Conservation (phyloP, 1,140 invertebrate species). For the Pentalonia nigronervosa region DNA sequence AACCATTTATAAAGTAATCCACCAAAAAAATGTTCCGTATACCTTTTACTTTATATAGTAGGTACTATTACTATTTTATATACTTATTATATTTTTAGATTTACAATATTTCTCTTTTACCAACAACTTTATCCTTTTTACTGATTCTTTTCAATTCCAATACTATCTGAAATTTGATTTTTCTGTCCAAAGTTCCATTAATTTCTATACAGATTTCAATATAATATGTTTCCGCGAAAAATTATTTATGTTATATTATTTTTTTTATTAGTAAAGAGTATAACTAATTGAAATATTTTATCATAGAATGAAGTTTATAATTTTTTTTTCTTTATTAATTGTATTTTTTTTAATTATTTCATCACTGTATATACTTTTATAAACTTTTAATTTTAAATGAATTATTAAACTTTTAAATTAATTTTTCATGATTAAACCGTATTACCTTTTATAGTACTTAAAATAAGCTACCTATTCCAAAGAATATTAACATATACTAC, state of each 20-base stretch:
- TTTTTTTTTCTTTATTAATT: background rate
- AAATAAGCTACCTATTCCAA: background rate
- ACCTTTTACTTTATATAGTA: background rate
- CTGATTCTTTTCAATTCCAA: background rate
- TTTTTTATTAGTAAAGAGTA: background rate
- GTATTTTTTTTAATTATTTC: background rate
- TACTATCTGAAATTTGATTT: background rate
- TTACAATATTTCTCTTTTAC: background rate
- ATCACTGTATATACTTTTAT: background rate
- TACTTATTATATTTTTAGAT: constrained; percentile 1
- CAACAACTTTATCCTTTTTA: background rate
- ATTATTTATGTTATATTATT: background rate
- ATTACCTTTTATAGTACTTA: background rate
- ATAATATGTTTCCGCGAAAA: background rate
- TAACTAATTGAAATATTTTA: background rate
- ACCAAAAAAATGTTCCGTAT: background rate
- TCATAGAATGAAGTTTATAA: background rate
- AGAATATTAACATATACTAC: background rate
- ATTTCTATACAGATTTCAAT: background rate
- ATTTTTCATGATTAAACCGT: background rate
- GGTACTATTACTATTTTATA: background rate
- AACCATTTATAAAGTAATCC: background rate
- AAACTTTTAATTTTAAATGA: background rate
- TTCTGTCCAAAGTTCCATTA: background rate
- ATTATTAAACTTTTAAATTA: background rate